Base-by-base conservation (phyloP, 2,888 invertebrate genomes). In the Palloptera scutellata region DNA sequence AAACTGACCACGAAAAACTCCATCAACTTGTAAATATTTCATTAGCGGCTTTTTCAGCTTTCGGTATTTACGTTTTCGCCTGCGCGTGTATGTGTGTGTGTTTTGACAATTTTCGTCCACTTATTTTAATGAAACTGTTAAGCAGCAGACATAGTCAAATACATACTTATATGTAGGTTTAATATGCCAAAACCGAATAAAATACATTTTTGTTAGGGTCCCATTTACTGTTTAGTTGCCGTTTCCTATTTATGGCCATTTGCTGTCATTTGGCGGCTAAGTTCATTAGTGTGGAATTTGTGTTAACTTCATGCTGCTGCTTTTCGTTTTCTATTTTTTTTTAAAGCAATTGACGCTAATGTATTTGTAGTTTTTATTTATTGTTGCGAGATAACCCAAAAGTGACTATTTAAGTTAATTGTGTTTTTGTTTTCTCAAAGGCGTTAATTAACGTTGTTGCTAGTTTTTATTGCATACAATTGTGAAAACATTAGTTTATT, bases 1-100 rank as follows among this genome's bases (percentile, higher is more conserved):
- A 40, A 63, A 20, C 6, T 64, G 61, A 51, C 42, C 13, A n/a
- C 30, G 30, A 30, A 30, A 30, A 30, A 30, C 30, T 30, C 30
- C 30, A 30, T 30, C 17, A 40, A 51, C 70, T 74, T 77, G 73
- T 79, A 75, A 81, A 80, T 79, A 79, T 75, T 80, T 81, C 75
- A 79, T 80, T 80, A 76, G 79, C 74, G 79, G 79, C 76, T 78
- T 76, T 76, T 78, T 63, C 48, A 77, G 78, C 53, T 48, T 66
- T n/a, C n/a, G 52, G 65, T 41, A 57, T 68, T 64, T 62, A 40
- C 30, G 61, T 61, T 52, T 64, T 48, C 48, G 48, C 19, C 17
- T 53, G 10, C 19, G 13, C 11, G 30, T 48, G 55, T 20, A 43
- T 60, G 40, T 60, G 60, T 20, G 62, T 57, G 55, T 68, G 60